Evolutionary conservation across 2,888 invertebrate genomes (phyloP).

Genomic region (Megalurothrips usitatus): DNA sequence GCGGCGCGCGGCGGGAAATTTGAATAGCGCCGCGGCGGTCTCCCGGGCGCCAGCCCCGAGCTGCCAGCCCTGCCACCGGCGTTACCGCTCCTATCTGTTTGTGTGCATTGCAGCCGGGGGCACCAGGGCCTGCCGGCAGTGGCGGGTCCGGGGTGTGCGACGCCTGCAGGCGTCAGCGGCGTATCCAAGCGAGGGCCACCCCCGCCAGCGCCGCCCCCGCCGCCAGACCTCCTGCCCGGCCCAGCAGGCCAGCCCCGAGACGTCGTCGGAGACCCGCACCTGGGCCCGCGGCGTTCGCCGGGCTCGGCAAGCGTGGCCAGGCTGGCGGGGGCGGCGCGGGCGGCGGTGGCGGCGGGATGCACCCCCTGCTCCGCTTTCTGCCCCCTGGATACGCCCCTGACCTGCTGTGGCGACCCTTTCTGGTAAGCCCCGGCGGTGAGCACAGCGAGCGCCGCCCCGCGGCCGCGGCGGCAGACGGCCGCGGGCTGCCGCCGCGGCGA

Average conservation of each 20-base stretch:
- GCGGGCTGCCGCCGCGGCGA: slow-evolving; percentile 34
- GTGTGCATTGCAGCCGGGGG: slow-evolving; percentile 14
- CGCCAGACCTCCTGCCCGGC: slow-evolving; percentile 38
- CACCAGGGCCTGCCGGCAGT: background rate
- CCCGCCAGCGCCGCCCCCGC: background rate
- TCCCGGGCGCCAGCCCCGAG: background rate
- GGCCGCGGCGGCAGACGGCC: no score
- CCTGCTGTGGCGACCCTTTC: slow-evolving; percentile 57
- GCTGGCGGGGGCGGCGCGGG: slow-evolving; percentile 50
- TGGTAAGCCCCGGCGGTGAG: slow-evolving; percentile 56
- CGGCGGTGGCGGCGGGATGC: slow-evolving; percentile 44
- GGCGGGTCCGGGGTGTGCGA: background rate
- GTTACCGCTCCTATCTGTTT: background rate
- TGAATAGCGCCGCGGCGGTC: no score
- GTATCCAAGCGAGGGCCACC: slow-evolving; percentile 46
- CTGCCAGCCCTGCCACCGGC: background rate
- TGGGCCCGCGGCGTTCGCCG: slow-evolving; percentile 35
- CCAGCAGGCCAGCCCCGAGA: slow-evolving; percentile 32
- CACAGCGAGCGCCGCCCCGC: background rate
- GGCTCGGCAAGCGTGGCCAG: slow-evolving; percentile 54
- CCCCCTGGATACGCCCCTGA: slow-evolving; percentile 67
- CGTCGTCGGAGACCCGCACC: slow-evolving; percentile 41
- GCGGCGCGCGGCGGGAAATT: no score
- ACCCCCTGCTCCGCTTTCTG: slow-evolving; percentile 48
- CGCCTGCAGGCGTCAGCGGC: slow-evolving; percentile 47